Percentiles rank a stretch among this genome's conserved stretches.
Evolutionary conservation across 2,888 invertebrate genomes (phyloP).

Genomic region (Ornithoptera priamus): DNA sequence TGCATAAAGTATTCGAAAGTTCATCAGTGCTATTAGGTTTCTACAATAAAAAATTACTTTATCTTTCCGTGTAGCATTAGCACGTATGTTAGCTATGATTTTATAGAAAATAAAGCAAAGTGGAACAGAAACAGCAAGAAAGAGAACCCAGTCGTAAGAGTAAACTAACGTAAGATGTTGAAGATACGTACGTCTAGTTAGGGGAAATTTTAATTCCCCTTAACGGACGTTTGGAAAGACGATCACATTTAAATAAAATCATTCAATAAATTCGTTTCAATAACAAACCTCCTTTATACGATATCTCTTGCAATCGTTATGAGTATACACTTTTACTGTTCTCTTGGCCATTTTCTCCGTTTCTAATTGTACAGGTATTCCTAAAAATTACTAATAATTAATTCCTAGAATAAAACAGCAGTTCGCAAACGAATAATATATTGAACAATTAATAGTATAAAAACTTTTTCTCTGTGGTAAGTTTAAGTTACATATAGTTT

Average conservation of each 20-base stretch:
- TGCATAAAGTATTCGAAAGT: slow-evolving; percentile 62
- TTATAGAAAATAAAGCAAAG: too few relatives aligned
- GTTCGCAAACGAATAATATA: too few relatives aligned
- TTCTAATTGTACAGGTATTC: slow-evolving; percentile 62
- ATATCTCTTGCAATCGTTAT: slow-evolving; percentile 59
- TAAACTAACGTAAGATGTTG: too few relatives aligned
- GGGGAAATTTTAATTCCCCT: too few relatives aligned
- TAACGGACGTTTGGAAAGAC: not conserved
- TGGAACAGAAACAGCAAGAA: too few relatives aligned
- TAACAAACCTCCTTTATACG: slow-evolving; percentile 36
- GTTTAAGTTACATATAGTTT: not conserved
- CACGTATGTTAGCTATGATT: not conserved
- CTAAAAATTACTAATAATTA: slow-evolving; percentile 37
- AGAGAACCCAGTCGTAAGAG: too few relatives aligned
- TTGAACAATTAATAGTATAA: too few relatives aligned
- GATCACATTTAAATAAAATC: not conserved
- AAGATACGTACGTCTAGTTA: too few relatives aligned
- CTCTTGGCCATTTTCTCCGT: slow-evolving; percentile 64
- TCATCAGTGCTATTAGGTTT: slow-evolving; percentile 44
- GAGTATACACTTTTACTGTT: slow-evolving; percentile 58
- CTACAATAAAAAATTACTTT: not conserved
- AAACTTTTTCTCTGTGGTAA: not conserved
- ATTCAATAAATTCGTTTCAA: not conserved
- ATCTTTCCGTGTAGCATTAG: not conserved
- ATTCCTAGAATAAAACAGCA: not conserved